phyloP scores from a whole-genome alignment of 1,140 invertebrate genomes.

The Antheraea mylitta region DNA sequence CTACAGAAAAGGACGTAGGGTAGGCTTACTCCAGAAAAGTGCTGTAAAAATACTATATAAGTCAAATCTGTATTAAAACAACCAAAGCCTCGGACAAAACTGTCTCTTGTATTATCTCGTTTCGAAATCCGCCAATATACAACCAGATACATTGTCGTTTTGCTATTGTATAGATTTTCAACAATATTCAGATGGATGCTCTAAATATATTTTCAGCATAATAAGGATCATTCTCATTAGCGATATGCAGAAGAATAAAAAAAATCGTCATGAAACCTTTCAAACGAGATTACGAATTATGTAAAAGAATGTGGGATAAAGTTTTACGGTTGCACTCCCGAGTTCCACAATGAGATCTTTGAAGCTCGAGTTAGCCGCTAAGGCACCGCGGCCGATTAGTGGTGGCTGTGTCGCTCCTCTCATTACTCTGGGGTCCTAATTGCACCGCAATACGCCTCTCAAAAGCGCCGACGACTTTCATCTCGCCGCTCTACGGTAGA shows the following conservation, averaged over 20 bases:
- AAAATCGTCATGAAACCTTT: neutral
- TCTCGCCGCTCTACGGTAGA: conserved; percentile 46
- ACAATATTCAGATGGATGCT: neutral
- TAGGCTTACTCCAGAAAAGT: no score
- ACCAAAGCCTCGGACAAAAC: no score
- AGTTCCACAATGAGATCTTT: conserved; percentile 3
- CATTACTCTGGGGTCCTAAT: conserved; percentile 65
- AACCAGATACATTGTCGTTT: no score
- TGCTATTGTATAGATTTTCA: neutral
- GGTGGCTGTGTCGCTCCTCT: conserved; percentile 66
- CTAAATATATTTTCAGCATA: neutral
- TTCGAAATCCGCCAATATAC: no score
- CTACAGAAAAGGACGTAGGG: no score
- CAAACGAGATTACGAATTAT: neutral
- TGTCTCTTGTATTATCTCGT: no score
- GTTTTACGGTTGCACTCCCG: neutral
- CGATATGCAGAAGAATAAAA: neutral
- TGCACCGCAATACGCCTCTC: conserved; percentile 54
- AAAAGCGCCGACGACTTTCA: conserved; percentile 69
- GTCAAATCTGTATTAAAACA: no score
- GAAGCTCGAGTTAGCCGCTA: neutral
- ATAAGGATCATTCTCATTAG: neutral
- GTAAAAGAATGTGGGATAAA: conserved; percentile 1
- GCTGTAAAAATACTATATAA: no score
- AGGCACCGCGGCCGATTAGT: conserved; percentile 53